phyloP scores from a whole-genome alignment of 1,140 invertebrate genomes.

The Aphidius ervi region DNA sequence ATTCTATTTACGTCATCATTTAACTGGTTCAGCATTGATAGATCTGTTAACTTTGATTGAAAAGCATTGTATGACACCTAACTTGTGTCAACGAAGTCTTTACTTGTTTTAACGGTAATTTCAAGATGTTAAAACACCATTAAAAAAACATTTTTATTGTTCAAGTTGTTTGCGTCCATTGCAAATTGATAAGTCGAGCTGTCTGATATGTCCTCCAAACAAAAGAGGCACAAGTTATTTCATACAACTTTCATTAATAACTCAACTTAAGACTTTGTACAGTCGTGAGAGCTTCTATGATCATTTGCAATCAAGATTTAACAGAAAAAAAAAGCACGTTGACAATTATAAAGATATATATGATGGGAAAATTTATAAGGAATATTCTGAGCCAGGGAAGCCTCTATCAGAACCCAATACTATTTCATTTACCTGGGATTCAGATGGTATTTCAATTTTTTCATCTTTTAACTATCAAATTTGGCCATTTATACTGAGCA shows the following conservation, averaged over 20 bases:
- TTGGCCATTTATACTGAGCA: conserved; percentile 14
- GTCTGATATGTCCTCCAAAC: background rate
- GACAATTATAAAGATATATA: conserved; percentile 17
- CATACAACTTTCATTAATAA: conserved; percentile 15
- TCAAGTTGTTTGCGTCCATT: conserved; percentile 10
- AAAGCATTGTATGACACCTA: conserved; percentile 8
- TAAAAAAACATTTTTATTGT: conserved; percentile 18
- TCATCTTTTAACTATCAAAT: conserved; percentile 19
- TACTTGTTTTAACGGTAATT: conserved; percentile 19
- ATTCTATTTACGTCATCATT: conserved; percentile 11
- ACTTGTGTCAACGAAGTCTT: conserved; percentile 8
- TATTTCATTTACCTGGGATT: conserved; percentile 19
- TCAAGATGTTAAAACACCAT: background rate
- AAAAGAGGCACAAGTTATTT: conserved; percentile 9
- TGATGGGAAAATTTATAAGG: conserved; percentile 12
- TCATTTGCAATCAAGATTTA: conserved; percentile 3
- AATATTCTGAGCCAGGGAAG: background rate
- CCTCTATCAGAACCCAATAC: background rate
- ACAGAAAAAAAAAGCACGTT: background rate
- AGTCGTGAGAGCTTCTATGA: conserved; percentile 7
- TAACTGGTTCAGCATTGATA: conserved; percentile 12
- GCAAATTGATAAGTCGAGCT: background rate
- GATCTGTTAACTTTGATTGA: conserved; percentile 7
- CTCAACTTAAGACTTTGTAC: background rate
- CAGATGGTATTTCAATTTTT: background rate